phyloP scores from a whole-genome alignment of 1,140 invertebrate species.

The Aricia agestis region DNA sequence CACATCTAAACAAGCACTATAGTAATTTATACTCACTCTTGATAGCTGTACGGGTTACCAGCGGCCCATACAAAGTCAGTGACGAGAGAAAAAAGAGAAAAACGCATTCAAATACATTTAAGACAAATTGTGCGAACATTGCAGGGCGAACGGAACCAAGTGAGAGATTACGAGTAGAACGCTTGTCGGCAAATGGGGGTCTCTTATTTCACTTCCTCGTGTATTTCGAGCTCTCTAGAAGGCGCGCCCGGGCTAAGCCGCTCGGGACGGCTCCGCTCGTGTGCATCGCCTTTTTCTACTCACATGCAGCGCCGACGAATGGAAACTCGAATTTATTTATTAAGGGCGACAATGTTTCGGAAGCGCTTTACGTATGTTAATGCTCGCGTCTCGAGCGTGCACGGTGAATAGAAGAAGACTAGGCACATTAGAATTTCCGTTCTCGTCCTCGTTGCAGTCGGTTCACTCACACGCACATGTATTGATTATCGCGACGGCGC shows the following conservation, averaged over 20 bases:
- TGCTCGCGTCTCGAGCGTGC: not conserved
- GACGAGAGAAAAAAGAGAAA: conserved; percentile 77
- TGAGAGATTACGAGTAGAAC: conserved; percentile 75
- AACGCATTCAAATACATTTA: conserved; percentile 78
- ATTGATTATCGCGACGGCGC: conserved; percentile 75
- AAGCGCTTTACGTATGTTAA: conserved; percentile 12
- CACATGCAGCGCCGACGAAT: conserved; percentile 36
- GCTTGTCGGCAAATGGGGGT: conserved; percentile 65
- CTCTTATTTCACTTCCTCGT: conserved; percentile 68
- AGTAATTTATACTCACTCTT: conserved; percentile 77
- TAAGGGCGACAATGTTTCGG: conserved; percentile 1
- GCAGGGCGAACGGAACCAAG: conserved; percentile 75
- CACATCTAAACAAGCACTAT: conserved; percentile 73
- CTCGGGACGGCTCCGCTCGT: conserved; percentile 54
- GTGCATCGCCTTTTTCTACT: conserved; percentile 67
- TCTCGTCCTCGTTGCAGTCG: conserved; percentile 46
- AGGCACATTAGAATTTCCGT: conserved; percentile 22
- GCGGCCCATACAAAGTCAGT: conserved; percentile 77
- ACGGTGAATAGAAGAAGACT: conserved; percentile 12
- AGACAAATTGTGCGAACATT: conserved; percentile 76
- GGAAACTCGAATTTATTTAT: conserved; percentile 38
- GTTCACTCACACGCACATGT: conserved; percentile 77
- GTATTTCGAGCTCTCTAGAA: conserved; percentile 69
- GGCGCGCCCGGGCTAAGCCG: conserved; percentile 62
- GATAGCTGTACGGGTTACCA: conserved; percentile 76